These are phyloP conservation scores for Tenodera sinensis DNA, from an alignment of 2,888 invertebrate species.

Conservation along the genomic window DNA sequence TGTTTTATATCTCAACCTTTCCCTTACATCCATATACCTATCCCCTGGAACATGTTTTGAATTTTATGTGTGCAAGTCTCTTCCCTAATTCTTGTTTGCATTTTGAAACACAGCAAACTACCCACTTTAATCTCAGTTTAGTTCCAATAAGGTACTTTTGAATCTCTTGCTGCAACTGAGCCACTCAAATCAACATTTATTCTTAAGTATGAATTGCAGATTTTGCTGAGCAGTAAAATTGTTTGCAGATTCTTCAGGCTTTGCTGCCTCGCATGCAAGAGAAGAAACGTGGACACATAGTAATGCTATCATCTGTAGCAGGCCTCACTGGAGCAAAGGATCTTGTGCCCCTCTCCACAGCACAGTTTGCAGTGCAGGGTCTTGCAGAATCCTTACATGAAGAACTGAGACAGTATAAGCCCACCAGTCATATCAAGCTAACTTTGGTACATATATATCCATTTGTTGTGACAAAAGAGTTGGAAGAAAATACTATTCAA, in stretches of 20 bases:
- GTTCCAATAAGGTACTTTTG: too few species aligned
- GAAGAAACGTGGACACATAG: conserved; percentile 57
- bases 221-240: neutral
- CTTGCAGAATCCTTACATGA: conserved; percentile 60
- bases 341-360: conserved; percentile 58
- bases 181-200: neutral
- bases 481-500: conserved; percentile 47
- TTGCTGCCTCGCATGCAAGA: conserved; percentile 60
- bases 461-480: conserved; percentile 55
- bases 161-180: too few species aligned
- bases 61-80: too few species aligned
- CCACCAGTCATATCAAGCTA: conserved; percentile 53
- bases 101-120: too few species aligned
- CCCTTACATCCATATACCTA: too few species aligned
- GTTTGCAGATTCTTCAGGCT: conserved; percentile 53
- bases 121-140: too few species aligned
- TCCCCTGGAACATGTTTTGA: too few species aligned
- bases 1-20: too few species aligned
- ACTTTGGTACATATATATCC: conserved; percentile 62
- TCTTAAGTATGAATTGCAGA: neutral
- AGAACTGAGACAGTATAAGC: conserved; percentile 55
- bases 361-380: conserved; percentile 65
- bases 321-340: conserved; percentile 57
- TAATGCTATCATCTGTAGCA: conserved; percentile 60
- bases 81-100: too few species aligned